Percentiles rank a stretch among this genome's conserved stretches.
phyloP scores from a whole-genome alignment of 2,797 vertebrate genomes.

The Acestrorhynchus altus region DNA sequence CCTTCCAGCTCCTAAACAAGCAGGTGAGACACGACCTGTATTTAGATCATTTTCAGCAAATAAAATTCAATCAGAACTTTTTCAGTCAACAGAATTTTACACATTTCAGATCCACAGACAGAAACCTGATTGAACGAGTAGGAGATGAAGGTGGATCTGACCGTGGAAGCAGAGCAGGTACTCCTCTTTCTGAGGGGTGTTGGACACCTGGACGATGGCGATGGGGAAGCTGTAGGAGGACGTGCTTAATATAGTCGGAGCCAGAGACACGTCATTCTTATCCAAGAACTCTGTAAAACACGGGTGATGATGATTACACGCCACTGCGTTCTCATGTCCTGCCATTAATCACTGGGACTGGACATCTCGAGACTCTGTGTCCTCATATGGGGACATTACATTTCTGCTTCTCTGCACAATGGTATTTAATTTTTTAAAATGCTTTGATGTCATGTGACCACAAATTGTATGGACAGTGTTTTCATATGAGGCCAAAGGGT shows the following conservation, averaged over 20 bases:
- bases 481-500: too few species aligned
- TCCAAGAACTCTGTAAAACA: slow-evolving; percentile 86
- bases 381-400: too few species aligned
- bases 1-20: too few species aligned
- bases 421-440: too few species aligned
- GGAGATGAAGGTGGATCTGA: slow-evolving; percentile 56
- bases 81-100: not conserved
- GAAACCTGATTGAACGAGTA: not conserved
- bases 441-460: too few species aligned
- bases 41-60: too few species aligned
- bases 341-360: not conserved
- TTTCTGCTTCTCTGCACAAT: too few species aligned
- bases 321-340: not conserved
- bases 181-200: slow-evolving; percentile 85
- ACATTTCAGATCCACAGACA: too few species aligned
- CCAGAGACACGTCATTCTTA: slow-evolving; percentile 88
- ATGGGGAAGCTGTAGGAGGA: slow-evolving; percentile 89
- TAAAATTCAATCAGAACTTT: too few species aligned
- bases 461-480: too few species aligned
- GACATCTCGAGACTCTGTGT: too few species aligned
- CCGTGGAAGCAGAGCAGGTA: slow-evolving; percentile 91
- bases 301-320: slow-evolving; percentile 26
- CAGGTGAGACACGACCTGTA: too few species aligned
- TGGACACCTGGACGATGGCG: slow-evolving; percentile 87
- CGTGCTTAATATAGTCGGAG: slow-evolving; percentile 86